phyloP scores from a whole-genome alignment of 2,888 invertebrate species.

The Andrena chrysosceles region DNA sequence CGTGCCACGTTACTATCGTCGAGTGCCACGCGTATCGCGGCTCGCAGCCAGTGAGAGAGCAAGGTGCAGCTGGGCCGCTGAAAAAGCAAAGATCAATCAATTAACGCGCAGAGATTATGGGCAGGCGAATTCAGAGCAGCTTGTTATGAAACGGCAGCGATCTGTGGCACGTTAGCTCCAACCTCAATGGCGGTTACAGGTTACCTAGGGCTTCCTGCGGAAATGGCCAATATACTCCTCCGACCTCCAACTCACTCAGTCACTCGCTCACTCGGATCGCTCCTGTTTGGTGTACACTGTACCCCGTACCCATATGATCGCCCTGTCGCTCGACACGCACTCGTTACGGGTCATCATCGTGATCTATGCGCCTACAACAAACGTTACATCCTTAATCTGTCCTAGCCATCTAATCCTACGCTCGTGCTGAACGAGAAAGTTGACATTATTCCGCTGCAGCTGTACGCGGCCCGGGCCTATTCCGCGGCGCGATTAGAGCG shows the following conservation, averaged over 20 bases:
- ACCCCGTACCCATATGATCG: constrained; percentile 78
- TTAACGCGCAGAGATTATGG: constrained; percentile 32
- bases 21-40: no score
- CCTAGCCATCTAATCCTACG: constrained; percentile 70
- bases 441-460: constrained; percentile 42
- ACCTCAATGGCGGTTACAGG: constrained; percentile 82
- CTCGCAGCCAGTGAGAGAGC: no score
- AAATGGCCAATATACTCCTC: constrained; percentile 83
- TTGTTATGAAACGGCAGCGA: constrained; percentile 79
- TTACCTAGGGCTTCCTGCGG: constrained; percentile 84
- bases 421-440: constrained; percentile 68
- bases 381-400: constrained; percentile 78
- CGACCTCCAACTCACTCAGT: constrained; percentile 81
- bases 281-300: constrained; percentile 77
- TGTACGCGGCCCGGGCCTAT: not conserved
- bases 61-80: no score
- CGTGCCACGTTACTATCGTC: no score
- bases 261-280: constrained; percentile 72
- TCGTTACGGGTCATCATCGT: constrained; percentile 79
- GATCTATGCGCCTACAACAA: constrained; percentile 80
- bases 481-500: constrained; percentile 18
- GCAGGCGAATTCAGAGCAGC: constrained; percentile 63
- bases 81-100: constrained; percentile 46
- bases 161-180: constrained; percentile 80
- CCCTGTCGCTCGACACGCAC: constrained; percentile 78